A percentile compares a stretch with the other conserved stretches of the same genome.
phyloP scores from a whole-genome alignment of 2,113 vertebrate species.

The Ciconia boyciana region DNA sequence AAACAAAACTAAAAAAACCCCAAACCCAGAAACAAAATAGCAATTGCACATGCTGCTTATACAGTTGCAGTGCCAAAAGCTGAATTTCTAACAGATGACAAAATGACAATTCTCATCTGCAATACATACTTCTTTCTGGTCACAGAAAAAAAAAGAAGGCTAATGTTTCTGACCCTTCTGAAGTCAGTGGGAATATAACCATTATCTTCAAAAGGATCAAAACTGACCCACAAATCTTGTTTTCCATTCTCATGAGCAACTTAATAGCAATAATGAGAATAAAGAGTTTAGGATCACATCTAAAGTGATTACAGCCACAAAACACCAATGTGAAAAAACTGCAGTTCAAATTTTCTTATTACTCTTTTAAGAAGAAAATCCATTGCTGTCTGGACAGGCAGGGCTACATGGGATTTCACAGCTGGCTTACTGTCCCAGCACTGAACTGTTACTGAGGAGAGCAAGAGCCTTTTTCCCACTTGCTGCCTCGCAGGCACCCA shows the following conservation, averaged over 20 bases:
- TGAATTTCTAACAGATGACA: not conserved
- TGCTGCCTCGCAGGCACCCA: not conserved
- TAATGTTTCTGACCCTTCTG: not conserved
- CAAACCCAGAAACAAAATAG: not conserved
- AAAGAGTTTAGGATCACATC: conserved; percentile 7
- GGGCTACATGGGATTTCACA: not conserved
- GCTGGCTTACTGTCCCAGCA: not conserved
- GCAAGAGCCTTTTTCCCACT: not conserved
- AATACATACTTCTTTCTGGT: not conserved
- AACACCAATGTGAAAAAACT: not conserved
- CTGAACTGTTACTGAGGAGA: not conserved
- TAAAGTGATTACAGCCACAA: conserved; percentile 9
- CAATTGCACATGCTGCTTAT: not conserved
- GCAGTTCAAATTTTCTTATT: not conserved
- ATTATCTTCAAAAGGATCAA: conserved; percentile 33
- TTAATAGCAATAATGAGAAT: conserved; percentile 25
- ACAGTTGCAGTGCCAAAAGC: not conserved
- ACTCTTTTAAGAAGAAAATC: not conserved
- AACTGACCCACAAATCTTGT: conserved; percentile 27
- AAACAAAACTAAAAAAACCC: not conserved
- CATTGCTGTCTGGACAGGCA: not conserved
- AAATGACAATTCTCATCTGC: not conserved
- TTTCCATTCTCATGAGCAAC: conserved; percentile 53
- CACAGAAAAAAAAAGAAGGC: not conserved
- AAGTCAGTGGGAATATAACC: not conserved